Percentiles rank a stretch among this genome's conserved stretches.
Conservation (phyloP, 2,113 vertebrate genomes). For the Mus pahari region DNA sequence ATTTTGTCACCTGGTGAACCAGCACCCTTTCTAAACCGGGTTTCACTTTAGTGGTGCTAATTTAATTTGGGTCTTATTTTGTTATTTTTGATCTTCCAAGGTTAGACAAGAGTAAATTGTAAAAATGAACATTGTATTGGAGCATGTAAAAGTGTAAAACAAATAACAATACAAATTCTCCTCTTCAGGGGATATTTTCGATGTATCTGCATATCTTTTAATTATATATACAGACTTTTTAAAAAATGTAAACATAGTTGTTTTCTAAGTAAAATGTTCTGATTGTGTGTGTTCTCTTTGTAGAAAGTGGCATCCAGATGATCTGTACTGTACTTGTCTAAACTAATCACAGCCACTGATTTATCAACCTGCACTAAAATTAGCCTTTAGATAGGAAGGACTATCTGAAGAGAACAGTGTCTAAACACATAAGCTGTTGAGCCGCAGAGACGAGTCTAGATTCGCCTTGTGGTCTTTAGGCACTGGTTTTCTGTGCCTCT, state of each 20-base stretch:
- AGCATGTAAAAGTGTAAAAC: constrained; percentile 61
- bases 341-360: constrained; percentile 59
- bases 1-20: constrained; percentile 36
- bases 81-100: not conserved
- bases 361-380: constrained; percentile 39
- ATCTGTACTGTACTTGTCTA: constrained; percentile 46
- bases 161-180: not conserved
- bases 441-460: not conserved
- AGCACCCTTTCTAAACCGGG: not conserved
- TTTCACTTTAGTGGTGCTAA: constrained; percentile 46
- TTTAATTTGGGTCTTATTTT: constrained; percentile 45
- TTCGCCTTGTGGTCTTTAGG: not conserved
- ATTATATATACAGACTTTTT: not conserved
- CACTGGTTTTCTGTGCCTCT: not conserved
- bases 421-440: not conserved
- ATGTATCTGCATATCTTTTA: constrained; percentile 53
- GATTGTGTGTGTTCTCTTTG: constrained; percentile 60
- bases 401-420: constrained; percentile 47
- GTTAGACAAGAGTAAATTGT: constrained; percentile 5
- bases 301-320: constrained; percentile 52
- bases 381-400: constrained; percentile 17
- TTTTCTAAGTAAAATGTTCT: constrained; percentile 59
- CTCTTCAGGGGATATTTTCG: constrained; percentile 49
- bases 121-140: constrained; percentile 35
- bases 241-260: not conserved